These are phyloP conservation scores for Thalassoma bifasciatum DNA, from an alignment of 2,113 vertebrate genomes.

Conservation along the genomic window DNA sequence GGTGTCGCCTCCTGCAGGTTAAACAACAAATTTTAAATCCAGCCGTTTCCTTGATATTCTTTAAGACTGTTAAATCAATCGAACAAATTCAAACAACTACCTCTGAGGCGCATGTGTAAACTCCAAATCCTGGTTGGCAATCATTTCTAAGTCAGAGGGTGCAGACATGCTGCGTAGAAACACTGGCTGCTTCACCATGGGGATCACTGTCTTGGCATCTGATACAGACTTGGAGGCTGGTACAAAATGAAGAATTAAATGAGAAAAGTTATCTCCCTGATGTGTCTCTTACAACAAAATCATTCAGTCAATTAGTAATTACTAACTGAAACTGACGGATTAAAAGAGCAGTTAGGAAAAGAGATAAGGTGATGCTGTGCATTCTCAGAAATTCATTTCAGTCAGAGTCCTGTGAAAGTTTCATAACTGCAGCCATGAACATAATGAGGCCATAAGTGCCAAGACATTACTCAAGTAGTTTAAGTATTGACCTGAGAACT, in stretches of 20 bases:
- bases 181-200: conserved; percentile 92
- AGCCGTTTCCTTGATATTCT: neutral
- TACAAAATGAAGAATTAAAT: conserved; percentile 10
- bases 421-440: neutral
- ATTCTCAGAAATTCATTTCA: neutral
- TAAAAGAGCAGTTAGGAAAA: neutral
- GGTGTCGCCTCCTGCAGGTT: conserved; percentile 86
- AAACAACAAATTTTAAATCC: neutral
- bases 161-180: conserved; percentile 99
- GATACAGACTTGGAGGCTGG: conserved; percentile 94
- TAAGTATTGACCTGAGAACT: neutral
- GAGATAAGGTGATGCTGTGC: neutral
- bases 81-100: conserved; percentile 70
- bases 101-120: conserved; percentile 92
- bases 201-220: conserved; percentile 90
- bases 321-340: neutral
- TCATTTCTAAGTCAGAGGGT: conserved; percentile 98
- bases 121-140: conserved; percentile 94
- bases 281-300: neutral
- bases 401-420: neutral
- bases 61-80: neutral
- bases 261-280: neutral
- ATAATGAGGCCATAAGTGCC: neutral
- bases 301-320: neutral
- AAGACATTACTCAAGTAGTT: neutral